Percentiles rank a stretch among this genome's conserved stretches.
Conservation (phyloP, 2,888 invertebrate genomes). For the Cosmorhoe ocellata region DNA sequence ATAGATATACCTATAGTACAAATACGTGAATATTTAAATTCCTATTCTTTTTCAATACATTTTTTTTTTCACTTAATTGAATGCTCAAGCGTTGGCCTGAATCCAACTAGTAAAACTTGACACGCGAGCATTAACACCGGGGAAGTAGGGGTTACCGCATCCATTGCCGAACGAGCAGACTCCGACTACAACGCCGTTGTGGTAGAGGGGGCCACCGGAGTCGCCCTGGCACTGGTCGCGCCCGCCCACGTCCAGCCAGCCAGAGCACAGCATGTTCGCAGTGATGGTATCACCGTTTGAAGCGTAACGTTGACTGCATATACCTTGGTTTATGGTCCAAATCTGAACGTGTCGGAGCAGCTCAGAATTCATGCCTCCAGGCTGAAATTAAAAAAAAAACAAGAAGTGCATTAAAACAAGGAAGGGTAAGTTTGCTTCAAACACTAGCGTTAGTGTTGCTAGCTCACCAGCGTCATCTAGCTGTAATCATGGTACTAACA, state of each 20-base stretch:
- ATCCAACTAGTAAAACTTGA: constrained; percentile 45
- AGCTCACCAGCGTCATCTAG: no score
- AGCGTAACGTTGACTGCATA: constrained; percentile 35
- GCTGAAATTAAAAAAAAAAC: constrained; percentile 19
- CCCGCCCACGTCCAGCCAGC: constrained; percentile 43
- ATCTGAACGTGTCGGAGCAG: constrained; percentile 47
- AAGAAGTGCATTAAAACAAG: not conserved
- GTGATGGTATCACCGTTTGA: constrained; percentile 26
- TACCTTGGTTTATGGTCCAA: constrained; percentile 43
- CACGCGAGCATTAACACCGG: constrained; percentile 44
- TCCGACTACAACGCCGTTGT: constrained; percentile 44
- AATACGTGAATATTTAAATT: no score
- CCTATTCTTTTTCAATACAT: no score
- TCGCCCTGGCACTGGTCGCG: constrained; percentile 48
- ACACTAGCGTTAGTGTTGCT: no score
- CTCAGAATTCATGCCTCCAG: constrained; percentile 34
- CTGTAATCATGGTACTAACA: no score
- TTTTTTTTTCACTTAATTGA: not conserved
- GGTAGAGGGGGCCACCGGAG: constrained; percentile 47
- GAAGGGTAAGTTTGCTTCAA: no score
- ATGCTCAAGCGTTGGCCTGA: constrained; percentile 35
- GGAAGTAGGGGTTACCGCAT: constrained; percentile 38
- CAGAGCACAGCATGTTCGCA: constrained; percentile 46
- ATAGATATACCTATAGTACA: no score
- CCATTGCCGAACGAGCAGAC: constrained; percentile 41